Base-by-base conservation (phyloP, 2,797 vertebrate species). In the Pipistrellus pygmaeus region DNA sequence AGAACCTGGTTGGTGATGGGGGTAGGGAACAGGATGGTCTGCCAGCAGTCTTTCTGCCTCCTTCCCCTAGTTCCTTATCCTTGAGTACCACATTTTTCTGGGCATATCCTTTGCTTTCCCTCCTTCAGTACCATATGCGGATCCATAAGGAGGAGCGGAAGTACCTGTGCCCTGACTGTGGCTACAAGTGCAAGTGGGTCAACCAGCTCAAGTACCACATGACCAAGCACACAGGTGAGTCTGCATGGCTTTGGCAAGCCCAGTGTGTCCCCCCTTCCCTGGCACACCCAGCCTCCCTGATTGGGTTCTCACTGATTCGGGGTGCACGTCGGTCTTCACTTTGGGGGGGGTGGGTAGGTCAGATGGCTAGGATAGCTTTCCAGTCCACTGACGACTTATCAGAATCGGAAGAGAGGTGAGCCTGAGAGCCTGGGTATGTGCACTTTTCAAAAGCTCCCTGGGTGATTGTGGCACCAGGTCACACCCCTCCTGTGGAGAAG, bases 191-290 rank as follows among this genome's bases (percentile, higher is more conserved):
- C 98, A 99, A 99, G 97, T 99, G 99, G 99, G 98, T 99, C 55
- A 99, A 99, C 97, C 99, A 99, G 97, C 98, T 99, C 94, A 99
- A 99, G 97, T 99, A 99, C 94, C 99, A 99, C 98, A 99, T 99
- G 99, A 99, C 99, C 17, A 99, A 99, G 94, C 99, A 99, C 97
- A 99, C 99, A 62, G 99, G 99, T 99, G 98, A 97, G 97, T 85
- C 90, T 60, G 20, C 0, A 0, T 38, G 20, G 78, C n/a, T 66
- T 48, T 23, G 27, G 44, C 12, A 38, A 57, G 32, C 72, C 48
- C 48, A 5, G 25, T 30, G 85, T 25, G 27, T 48, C 46, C 10
- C 55, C 38, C 44, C 15, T 44, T 51, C 78, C 38, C 53, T 53
- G 51, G 38, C 44, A 88, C 23, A 11, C 30, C 41, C 53, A 13